A percentile compares a stretch with the other conserved stretches of the same genome.
Evolutionary conservation across 1,140 invertebrate species (phyloP).

Genomic region (Acromyrmex heyeri): DNA sequence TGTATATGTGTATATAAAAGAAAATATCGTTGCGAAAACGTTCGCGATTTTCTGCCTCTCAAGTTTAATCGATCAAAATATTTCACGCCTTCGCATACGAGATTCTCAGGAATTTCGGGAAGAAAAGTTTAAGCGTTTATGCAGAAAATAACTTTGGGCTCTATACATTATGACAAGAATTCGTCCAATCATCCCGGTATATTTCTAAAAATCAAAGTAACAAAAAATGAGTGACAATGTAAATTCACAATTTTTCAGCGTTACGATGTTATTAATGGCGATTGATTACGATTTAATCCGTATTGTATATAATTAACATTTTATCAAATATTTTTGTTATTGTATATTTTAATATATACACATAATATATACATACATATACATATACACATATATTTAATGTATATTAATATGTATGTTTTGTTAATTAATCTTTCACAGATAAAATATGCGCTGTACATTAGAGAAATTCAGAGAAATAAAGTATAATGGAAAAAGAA

Average conservation of each 20-base stretch:
- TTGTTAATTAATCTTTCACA: not conserved
- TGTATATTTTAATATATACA: too few relatives aligned
- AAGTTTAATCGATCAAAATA: constrained; percentile 52
- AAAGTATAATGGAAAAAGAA: not conserved
- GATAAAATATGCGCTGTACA: not conserved
- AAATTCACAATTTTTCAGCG: not conserved
- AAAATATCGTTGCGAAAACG: not conserved
- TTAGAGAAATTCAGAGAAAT: not conserved
- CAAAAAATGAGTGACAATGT: not conserved
- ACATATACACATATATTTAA: too few relatives aligned
- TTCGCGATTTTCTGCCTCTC: not conserved
- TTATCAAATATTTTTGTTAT: too few relatives aligned
- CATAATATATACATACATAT: too few relatives aligned
- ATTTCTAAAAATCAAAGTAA: not conserved
- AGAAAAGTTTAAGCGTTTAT: constrained; percentile 78
- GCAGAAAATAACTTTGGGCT: constrained; percentile 81
- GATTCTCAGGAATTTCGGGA: constrained; percentile 42
- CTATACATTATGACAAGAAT: constrained; percentile 11
- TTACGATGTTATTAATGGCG: not conserved
- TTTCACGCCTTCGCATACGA: constrained; percentile 24
- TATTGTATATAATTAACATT: not conserved
- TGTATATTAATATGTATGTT: not conserved
- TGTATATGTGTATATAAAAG: not conserved
- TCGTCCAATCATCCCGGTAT: constrained; percentile 26
- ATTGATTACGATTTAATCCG: not conserved